Evolutionary conservation across 2,113 vertebrate genomes (phyloP).

Genomic region (Danionella cerebrum): DNA sequence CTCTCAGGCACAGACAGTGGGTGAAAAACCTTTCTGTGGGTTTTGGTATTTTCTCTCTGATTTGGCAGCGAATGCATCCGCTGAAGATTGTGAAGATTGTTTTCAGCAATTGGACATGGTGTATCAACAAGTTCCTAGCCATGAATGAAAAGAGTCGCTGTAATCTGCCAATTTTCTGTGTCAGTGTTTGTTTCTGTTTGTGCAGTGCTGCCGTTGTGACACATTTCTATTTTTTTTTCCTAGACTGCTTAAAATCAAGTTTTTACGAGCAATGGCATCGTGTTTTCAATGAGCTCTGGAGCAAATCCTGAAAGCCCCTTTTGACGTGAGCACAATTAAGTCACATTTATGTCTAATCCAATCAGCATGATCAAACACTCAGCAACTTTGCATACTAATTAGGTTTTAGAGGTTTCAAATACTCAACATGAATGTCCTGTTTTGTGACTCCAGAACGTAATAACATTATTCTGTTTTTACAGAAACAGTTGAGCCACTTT

Average conservation of each 20-base stretch:
- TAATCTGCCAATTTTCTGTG: no score
- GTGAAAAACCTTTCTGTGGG: no score
- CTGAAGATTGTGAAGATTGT: no score
- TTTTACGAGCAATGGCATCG: constrained; percentile 6
- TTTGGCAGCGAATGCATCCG: no score
- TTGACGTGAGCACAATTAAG: constrained; percentile 27
- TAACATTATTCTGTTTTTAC: constrained; percentile 17
- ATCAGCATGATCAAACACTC: constrained; percentile 34
- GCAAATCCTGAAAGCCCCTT: constrained; percentile 7
- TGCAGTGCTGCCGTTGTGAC: no score
- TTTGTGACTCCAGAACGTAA: constrained; percentile 20
- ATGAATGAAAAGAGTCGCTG: no score
- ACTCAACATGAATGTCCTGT: constrained; percentile 18
- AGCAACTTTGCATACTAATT: constrained; percentile 20
- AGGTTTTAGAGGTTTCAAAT: constrained; percentile 15
- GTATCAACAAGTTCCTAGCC: no score
- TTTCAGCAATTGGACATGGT: no score
- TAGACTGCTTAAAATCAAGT: background rate
- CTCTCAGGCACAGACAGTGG: no score
- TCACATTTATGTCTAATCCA: constrained; percentile 31
- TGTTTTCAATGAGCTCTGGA: background rate
- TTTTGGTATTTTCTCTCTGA: no score
- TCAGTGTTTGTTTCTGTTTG: no score
- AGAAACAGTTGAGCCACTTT: constrained; percentile 29
- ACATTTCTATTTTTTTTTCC: background rate